Evolutionary conservation across 1,140 invertebrate species (phyloP).

Genomic region (Megalopta genalis): DNA sequence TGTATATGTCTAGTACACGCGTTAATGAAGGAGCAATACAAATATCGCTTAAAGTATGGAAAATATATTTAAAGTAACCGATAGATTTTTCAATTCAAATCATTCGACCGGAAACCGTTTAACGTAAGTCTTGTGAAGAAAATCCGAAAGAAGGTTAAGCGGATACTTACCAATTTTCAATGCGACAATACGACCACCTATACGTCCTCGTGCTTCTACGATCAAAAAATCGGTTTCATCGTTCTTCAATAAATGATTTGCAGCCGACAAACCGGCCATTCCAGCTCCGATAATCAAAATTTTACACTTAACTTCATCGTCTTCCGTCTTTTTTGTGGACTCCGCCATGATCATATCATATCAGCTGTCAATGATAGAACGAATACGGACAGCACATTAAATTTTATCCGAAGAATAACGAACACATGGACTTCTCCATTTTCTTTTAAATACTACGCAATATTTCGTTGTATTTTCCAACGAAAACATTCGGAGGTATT

Average conservation of each 20-base stretch:
- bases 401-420: background rate
- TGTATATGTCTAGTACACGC: too few species aligned
- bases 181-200: constrained; percentile 90
- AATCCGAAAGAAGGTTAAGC: constrained; percentile 66
- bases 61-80: background rate
- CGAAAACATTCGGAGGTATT: background rate
- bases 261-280: constrained; percentile 92
- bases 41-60: too few species aligned
- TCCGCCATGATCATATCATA: constrained; percentile 75
- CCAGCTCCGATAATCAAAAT: constrained; percentile 92
- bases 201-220: constrained; percentile 88
- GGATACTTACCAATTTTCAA: constrained; percentile 85
- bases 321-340: constrained; percentile 70
- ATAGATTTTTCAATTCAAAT: background rate
- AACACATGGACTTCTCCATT: background rate
- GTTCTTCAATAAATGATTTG: constrained; percentile 91
- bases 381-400: constrained; percentile 4
- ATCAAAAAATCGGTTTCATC: constrained; percentile 89
- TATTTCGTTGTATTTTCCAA: background rate
- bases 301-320: constrained; percentile 81
- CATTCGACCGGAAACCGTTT: background rate
- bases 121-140: constrained; percentile 7
- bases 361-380: constrained; percentile 35
- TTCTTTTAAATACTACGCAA: background rate
- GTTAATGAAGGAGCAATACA: background rate